Evolutionary conservation across 2,113 vertebrate genomes (phyloP), one percentile per base, ranked within the genome.

Genomic region (Circaetus cinerascens): DNA sequence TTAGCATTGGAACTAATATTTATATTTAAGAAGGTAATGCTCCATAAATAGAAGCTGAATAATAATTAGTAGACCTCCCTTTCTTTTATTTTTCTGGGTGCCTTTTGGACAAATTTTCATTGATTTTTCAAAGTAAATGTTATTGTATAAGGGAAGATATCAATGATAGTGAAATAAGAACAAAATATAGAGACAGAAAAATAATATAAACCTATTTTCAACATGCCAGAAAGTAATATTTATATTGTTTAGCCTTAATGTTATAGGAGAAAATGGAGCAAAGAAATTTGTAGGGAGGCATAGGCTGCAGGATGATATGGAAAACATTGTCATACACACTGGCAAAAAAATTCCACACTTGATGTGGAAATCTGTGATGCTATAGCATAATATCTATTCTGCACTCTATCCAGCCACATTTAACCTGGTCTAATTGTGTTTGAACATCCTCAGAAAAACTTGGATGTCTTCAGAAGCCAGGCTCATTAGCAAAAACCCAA

Each of bases 311-410:
- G 11, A 67, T 43, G 3, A 14, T 53, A n/a, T 4, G 4, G 19
- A 57, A 75, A 83, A 40, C 0, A 36, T 16, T 64, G 8, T 40
- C 10, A 0, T 53, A 25, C 3, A 41, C 3, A 29, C 1, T 36
- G 11, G 13, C 2, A 64, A 87, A 81, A 66, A 59, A 11, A 10
- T 3, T 79, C 6, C 29, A 48, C 7, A 30, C 6, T 45, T n/a
- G 22, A 62, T 57, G 7, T 40, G 53, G 17, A 86, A 72, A 77
- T 66, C 25, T 77, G 8, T 9, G 57, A 26, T 48, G 13, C 13
- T 78, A 14, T 18, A 62, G 13, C 21, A 5, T 27, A 68, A 22
- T 29, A 64, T 23, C 2, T 50, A 21, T 74, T 77, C 32, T 60
- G 2, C 1, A 40, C 7, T 75, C 15, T 46, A 25, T 62, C 11